Conservation (phyloP, 1,140 invertebrate genomes). For the Helicoverpa armigera region DNA sequence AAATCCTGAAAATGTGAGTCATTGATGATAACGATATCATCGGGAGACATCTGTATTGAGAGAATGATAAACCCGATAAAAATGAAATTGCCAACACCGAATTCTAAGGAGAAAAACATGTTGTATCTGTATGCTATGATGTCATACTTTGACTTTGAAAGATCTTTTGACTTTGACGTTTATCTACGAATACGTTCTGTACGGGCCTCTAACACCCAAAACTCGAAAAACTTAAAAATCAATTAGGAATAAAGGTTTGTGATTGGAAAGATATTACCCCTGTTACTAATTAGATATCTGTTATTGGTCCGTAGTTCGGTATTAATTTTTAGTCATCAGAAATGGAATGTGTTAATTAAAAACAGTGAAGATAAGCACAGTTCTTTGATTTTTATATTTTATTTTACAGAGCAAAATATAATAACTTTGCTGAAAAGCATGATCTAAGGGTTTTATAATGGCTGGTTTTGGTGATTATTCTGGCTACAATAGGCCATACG, state of each 20-base stretch:
- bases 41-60: no score
- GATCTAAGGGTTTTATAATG: conserved; percentile 61
- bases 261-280: background rate
- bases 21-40: no score
- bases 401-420: conserved; percentile 28
- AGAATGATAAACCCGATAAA: no score
- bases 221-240: background rate
- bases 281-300: no score
- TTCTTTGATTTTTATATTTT: conserved; percentile 36
- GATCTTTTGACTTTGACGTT: conserved; percentile 3
- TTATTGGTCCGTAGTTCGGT: no score
- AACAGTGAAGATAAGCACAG: conserved; percentile 1
- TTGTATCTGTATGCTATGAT: background rate
- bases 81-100: no score
- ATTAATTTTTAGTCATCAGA: no score
- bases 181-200: background rate
- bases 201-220: no score
- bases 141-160: no score
- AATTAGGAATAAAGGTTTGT: background rate
- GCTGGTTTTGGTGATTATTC: conserved; percentile 84
- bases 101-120: no score
- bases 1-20: no score
- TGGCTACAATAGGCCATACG: conserved; percentile 78
- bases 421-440: conserved; percentile 4
- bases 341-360: background rate